Conservation (phyloP, 2,797 vertebrate species). For the Xenops minutus region DNA sequence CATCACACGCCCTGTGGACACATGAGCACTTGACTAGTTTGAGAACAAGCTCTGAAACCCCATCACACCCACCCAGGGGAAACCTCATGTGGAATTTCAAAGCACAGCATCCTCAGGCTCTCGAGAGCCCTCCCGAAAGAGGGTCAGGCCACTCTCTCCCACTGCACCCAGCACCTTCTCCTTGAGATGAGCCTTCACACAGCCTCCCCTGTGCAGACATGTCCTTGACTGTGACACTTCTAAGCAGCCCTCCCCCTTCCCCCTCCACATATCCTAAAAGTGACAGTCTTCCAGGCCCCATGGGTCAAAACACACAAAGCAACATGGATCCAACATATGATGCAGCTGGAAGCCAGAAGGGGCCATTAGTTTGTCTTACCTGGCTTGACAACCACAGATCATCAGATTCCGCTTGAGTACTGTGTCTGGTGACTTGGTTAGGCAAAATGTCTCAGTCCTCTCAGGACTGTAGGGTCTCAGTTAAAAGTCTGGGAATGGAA, state of each 20-base stretch:
- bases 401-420: neutral
- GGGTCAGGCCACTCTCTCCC: accelerated
- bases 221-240: neutral
- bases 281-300: neutral
- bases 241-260: neutral
- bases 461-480: neutral
- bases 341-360: neutral
- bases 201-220: neutral
- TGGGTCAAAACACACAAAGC: neutral
- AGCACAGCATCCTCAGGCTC: neutral
- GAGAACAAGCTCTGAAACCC: neutral
- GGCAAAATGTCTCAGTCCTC: neutral
- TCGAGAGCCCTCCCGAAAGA: accelerated
- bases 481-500: neutral
- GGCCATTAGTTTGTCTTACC: conserved; percentile 8
- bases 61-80: neutral
- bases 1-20: accelerated
- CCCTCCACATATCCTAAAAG: neutral
- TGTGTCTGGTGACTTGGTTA: neutral
- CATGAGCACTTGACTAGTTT: accelerated
- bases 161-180: neutral
- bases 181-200: accelerated
- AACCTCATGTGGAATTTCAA: neutral
- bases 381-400: neutral
- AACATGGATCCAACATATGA: accelerated